Evolutionary conservation across 2,797 vertebrate genomes (phyloP), one percentile per base, ranked within the genome.

Genomic region (Labeo calbasu): DNA sequence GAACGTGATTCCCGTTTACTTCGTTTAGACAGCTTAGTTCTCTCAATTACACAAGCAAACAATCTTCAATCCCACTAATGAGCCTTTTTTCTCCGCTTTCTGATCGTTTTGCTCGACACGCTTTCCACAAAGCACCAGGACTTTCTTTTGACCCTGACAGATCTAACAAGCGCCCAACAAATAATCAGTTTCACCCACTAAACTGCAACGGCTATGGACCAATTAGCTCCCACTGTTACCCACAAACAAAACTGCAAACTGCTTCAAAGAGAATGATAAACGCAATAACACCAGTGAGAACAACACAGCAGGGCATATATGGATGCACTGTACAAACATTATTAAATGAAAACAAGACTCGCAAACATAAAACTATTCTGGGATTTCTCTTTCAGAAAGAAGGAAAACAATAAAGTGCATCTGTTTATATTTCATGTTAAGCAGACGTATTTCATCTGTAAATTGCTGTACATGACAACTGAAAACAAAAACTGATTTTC

Each of bases 181-280:
- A 82, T 15, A 57, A 72, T 46, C 51, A 8, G 69, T 51, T 77
- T 86, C 65, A 50, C 46, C 77, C 21, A 17, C 53, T 81, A 84
- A 89, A 89, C 89, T 85, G 86, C 83, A 15, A 10, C 8, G 63
- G 88, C 86, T 90, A 89, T 84, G 86, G 28, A 86, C 70, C 78
- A 89, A 89, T 90, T 89, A 90, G 87, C 85, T 89, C 79, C 61
- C 79, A 89, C 86, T 87, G 83, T 21, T 79, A 83, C 79, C 85
- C 53, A 83, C 72, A 81, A 72, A 10, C 63, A 70, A 9, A 21
- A 32, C 61, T 13, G 2, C 11, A 28, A 53, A 86, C n/a, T 46
- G 85, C 88, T 89, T 86, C 25, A 77, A 91, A 91, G 80, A 83
- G 83, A 87, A 86, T 83, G 28, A 55, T 71, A 79, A 88, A 87